Evolutionary conservation across 2,113 vertebrate genomes (phyloP).

Genomic region (Numenius arquata): DNA sequence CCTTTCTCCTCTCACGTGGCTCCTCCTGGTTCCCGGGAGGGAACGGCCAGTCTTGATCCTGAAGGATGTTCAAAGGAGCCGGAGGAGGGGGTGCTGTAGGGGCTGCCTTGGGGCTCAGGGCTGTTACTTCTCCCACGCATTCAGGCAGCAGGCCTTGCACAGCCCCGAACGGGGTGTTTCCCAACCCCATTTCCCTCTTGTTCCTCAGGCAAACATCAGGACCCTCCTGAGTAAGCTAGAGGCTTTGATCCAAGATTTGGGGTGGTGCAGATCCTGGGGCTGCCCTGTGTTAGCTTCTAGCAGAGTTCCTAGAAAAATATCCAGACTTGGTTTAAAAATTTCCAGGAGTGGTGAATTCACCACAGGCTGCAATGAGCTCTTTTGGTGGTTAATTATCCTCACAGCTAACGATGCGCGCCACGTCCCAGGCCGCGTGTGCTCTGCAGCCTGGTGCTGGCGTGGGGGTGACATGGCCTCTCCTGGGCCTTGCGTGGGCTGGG

Average conservation of each 20-base stretch:
- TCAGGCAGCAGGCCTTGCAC: background rate
- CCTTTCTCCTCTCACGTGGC: background rate
- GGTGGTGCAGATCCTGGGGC: background rate
- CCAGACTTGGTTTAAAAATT: background rate
- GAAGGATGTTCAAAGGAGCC: background rate
- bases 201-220: background rate
- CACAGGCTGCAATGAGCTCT: background rate
- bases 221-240: background rate
- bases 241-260: background rate
- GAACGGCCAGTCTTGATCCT: background rate
- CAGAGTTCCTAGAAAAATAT: slow-evolving; percentile 8
- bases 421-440: background rate
- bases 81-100: background rate
- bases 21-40: background rate
- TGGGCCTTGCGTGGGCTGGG: background rate
- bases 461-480: background rate
- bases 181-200: background rate
- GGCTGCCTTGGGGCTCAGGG: background rate
- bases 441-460: background rate
- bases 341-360: background rate
- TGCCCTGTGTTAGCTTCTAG: background rate
- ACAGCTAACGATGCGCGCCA: background rate
- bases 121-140: background rate
- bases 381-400: background rate
- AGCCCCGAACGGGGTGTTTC: background rate